Evolutionary conservation across 2,797 vertebrate genomes (phyloP).

Genomic region (Anabas testudineus): DNA sequence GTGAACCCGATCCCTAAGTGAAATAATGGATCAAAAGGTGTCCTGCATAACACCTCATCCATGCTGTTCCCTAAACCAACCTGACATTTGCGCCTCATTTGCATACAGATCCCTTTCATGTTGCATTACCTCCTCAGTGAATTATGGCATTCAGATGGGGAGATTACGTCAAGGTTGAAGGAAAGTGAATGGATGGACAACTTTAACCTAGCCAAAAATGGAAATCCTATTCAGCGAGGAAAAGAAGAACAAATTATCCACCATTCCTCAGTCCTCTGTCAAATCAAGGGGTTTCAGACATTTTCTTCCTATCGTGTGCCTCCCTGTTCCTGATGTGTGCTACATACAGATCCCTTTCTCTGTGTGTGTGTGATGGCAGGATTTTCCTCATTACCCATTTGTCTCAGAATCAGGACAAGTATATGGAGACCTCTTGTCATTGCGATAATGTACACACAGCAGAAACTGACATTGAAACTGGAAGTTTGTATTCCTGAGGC

Average conservation of each 20-base stretch:
- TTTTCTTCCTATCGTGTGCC: conserved; percentile 73
- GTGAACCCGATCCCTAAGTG: conserved; percentile 79
- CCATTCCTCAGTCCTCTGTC: conserved; percentile 56
- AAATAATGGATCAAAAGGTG: conserved; percentile 87
- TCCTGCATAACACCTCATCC: conserved; percentile 75
- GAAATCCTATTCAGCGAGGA: conserved; percentile 80
- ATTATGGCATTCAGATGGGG: conserved; percentile 77
- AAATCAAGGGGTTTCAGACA: conserved; percentile 66
- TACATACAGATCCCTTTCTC: conserved; percentile 44
- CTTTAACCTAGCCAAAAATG: conserved; percentile 77
- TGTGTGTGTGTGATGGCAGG: conserved; percentile 30
- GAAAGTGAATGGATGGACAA: conserved; percentile 76
- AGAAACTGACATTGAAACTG: conserved; percentile 67
- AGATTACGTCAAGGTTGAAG: conserved; percentile 77
- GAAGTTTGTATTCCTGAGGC: conserved; percentile 75
- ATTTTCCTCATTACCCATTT: conserved; percentile 70
- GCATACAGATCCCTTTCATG: conserved; percentile 81
- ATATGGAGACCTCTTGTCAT: conserved; percentile 69
- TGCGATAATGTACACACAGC: conserved; percentile 52
- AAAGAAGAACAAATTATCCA: conserved; percentile 76
- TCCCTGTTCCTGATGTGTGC: conserved; percentile 64
- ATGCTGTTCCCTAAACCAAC: conserved; percentile 70
- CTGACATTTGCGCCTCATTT: conserved; percentile 79
- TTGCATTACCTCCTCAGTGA: conserved; percentile 79
- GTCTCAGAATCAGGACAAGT: conserved; percentile 69